Percentiles rank a stretch among this genome's conserved stretches.
phyloP scores from a whole-genome alignment of 2,888 invertebrate species.

The Schizaphis graminum region DNA sequence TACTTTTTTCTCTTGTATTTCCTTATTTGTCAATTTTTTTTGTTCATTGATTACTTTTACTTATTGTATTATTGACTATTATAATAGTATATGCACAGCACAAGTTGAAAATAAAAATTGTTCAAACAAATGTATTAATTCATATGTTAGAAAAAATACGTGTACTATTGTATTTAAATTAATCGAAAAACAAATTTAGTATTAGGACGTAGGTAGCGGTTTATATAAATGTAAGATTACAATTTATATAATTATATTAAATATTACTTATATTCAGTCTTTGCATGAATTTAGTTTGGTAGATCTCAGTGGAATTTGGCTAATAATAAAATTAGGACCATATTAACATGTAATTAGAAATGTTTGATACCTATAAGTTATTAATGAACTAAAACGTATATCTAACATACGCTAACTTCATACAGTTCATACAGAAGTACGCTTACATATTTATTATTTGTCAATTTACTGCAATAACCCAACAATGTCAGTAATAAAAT shows the following conservation, averaged over 20 bases:
- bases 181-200: not conserved
- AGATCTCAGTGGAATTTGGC: not conserved
- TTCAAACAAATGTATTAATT: not conserved
- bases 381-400: not conserved
- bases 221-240: not conserved
- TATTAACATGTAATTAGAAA: not conserved
- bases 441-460: constrained; percentile 21
- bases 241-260: not conserved
- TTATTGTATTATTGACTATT: not conserved
- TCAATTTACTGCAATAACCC: constrained; percentile 34
- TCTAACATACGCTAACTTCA: no score
- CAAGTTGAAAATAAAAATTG: not conserved
- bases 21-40: constrained; percentile 17
- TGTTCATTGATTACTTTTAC: not conserved
- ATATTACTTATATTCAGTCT: not conserved
- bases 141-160: not conserved
- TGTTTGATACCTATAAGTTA: not conserved
- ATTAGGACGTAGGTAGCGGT: not conserved
- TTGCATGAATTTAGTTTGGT: not conserved
- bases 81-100: not conserved
- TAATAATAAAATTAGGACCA: not conserved
- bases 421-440: not conserved
- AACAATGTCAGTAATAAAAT: not conserved
- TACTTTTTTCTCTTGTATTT: not conserved
- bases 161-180: not conserved